Percentiles rank a stretch among this genome's conserved stretches.
These are phyloP conservation scores for Pollenia amentaria DNA, from an alignment of 2,888 invertebrate genomes.

Conservation along the genomic window DNA sequence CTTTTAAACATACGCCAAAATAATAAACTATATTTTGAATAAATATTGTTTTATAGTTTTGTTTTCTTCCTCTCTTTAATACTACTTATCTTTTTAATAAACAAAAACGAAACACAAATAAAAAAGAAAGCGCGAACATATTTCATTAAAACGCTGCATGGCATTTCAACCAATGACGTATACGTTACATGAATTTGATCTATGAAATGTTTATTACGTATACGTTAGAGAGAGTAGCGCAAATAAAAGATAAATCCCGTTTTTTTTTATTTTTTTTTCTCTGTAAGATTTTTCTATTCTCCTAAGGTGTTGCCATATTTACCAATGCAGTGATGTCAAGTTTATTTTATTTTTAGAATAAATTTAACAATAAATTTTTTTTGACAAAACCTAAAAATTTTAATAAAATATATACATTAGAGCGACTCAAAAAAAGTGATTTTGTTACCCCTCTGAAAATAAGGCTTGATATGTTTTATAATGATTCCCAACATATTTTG, in stretches of 20 bases:
- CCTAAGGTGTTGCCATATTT: background rate
- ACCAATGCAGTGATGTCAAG: background rate
- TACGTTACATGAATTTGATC: constrained; percentile 60
- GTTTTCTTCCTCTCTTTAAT: background rate
- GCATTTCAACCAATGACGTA: constrained; percentile 69
- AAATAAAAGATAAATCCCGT: background rate
- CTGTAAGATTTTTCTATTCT: background rate
- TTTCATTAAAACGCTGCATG: constrained; percentile 56
- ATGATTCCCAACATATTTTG: no score
- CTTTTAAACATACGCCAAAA: constrained; percentile 24
- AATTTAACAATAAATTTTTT: no score
- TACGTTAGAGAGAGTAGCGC: constrained; percentile 21
- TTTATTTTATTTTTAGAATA: background rate
- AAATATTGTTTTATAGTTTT: constrained; percentile 6
- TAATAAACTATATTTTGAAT: constrained; percentile 27
- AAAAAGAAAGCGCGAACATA: background rate
- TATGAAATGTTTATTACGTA: constrained; percentile 63
- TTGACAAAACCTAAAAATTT: no score
- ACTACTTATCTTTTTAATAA: background rate
- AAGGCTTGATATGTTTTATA: no score
- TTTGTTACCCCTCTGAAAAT: no score
- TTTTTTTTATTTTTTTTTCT: background rate
- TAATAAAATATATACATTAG: no score
- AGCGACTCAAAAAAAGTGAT: no score
- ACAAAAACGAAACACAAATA: background rate